Conservation (phyloP, 1,140 invertebrate genomes). For the fruit fly (Drosophila melanogaster) region Release_6_plus_ISO1_MT NT_033777.3:8451501-8452000, state of each 20-base stretch:
- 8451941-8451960: neutral
- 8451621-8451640: conserved; percentile 1
- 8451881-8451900: conserved; percentile 70
- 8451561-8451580: conserved; percentile 30
- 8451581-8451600: conserved; percentile 29
- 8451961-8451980: conserved; percentile 1
- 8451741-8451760: neutral
- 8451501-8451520: conserved; percentile 79
- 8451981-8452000: conserved; percentile 58
- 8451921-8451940: conserved; percentile 61
- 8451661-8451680: conserved; percentile 24
- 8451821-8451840: conserved; percentile 77
- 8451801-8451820: conserved; percentile 76
- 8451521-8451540: conserved; percentile 82
- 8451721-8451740: conserved; percentile 4
- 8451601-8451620: conserved; percentile 3
- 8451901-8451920: conserved; percentile 79
- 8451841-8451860: conserved; percentile 56
- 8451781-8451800: conserved; percentile 3
- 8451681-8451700: conserved; percentile 22
- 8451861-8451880: conserved; percentile 73
- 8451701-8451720: conserved; percentile 44
- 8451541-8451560: conserved; percentile 48
- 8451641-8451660: neutral
- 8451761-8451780: neutral